Evolutionary conservation across 2,888 invertebrate species (phyloP).

Genomic region (Perithous albicinctus): DNA sequence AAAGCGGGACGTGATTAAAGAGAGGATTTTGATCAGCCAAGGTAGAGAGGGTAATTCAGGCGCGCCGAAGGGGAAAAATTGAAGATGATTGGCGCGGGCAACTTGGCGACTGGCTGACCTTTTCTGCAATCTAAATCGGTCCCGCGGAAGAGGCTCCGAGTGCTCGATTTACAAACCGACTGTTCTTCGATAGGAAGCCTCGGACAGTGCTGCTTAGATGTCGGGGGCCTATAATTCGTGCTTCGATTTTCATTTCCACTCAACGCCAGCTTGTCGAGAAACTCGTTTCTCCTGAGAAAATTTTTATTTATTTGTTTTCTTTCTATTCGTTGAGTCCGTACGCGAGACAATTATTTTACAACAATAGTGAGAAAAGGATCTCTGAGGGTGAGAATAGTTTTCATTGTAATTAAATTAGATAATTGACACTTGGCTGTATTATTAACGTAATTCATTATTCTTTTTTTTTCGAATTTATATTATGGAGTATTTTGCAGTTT

Average conservation of each 20-base stretch:
- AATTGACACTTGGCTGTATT: neutral
- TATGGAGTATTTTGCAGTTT: conserved; percentile 1
- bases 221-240: conserved; percentile 61
- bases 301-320: neutral
- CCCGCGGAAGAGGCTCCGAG: conserved; percentile 76
- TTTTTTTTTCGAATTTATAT: neutral
- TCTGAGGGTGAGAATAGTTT: conserved; percentile 50
- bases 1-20: conserved; percentile 64
- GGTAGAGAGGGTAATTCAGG: conserved; percentile 25
- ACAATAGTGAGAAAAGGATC: neutral
- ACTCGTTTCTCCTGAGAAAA: neutral
- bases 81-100: conserved; percentile 72
- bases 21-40: conserved; percentile 41
- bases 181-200: conserved; percentile 58
- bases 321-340: neutral
- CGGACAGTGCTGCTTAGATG: conserved; percentile 59
- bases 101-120: conserved; percentile 82
- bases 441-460: neutral
- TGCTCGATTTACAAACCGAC: conserved; percentile 68
- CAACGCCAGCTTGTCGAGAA: neutral
- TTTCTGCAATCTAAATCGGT: conserved; percentile 81
- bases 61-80: conserved; percentile 65
- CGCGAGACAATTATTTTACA: neutral
- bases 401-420: conserved; percentile 3
- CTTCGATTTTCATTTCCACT: conserved; percentile 31